A percentile compares a stretch with the other conserved stretches of the same genome.
Conservation (phyloP, 1,140 invertebrate species). For the Caerostris darwini region DNA sequence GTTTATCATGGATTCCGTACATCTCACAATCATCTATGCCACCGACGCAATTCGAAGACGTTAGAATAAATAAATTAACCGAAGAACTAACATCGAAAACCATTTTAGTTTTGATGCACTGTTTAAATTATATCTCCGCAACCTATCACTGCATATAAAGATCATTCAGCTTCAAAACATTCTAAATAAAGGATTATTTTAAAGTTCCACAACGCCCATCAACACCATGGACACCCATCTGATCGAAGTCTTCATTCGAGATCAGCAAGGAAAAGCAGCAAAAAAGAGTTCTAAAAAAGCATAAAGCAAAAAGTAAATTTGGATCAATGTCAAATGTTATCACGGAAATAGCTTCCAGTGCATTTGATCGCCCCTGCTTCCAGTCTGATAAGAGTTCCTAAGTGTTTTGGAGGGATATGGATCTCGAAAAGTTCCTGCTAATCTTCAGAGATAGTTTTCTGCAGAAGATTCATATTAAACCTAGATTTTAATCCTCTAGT, state of each 20-base stretch:
- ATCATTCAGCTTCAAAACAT: no score
- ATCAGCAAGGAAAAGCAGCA: neutral
- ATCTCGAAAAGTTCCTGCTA: constrained; percentile 50
- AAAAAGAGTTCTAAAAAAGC: neutral
- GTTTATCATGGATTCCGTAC: no score
- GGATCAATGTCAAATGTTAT: constrained; percentile 74
- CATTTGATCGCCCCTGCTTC: constrained; percentile 21
- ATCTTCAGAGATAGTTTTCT: constrained; percentile 47
- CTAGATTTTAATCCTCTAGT: constrained; percentile 53
- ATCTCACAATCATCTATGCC: no score
- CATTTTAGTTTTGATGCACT: no score
- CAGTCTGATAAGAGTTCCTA: constrained; percentile 47
- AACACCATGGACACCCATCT: no score
- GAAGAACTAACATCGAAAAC: no score
- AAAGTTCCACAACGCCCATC: no score
- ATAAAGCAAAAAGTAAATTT: constrained; percentile 46
- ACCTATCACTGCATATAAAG: no score
- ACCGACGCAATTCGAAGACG: no score
- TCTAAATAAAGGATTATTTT: no score
- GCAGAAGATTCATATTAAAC: neutral
- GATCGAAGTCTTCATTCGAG: neutral
- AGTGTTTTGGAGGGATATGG: constrained; percentile 52
- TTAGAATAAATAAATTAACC: no score
- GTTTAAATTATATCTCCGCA: no score
- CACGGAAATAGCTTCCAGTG: constrained; percentile 50